These are phyloP conservation scores for Eupelmus urozonus DNA, from an alignment of 2,888 invertebrate genomes.

Conservation along the genomic window DNA sequence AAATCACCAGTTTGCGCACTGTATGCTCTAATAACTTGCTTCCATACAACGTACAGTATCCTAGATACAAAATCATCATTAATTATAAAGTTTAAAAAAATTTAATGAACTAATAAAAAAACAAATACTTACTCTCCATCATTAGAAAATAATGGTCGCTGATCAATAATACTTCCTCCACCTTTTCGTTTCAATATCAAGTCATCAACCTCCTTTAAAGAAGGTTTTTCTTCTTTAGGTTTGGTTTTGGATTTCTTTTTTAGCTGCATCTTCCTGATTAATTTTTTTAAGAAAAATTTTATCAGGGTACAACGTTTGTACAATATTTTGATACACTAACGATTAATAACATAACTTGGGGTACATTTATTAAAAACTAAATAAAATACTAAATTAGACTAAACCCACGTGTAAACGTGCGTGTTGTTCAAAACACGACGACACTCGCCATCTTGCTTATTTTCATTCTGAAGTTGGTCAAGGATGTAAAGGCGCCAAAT, in stretches of 20 bases:
- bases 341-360: constrained; percentile 14
- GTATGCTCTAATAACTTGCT: constrained; percentile 81
- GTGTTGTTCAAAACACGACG: constrained; percentile 22
- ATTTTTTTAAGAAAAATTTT: constrained; percentile 2
- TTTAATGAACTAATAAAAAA: constrained; percentile 34
- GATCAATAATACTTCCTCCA: constrained; percentile 82
- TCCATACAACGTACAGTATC: constrained; percentile 81
- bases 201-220: constrained; percentile 68
- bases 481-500: not conserved
- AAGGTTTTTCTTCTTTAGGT: constrained; percentile 18
- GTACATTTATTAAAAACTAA: not conserved
- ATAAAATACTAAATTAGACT: not conserved
- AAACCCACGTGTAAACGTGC: constrained; percentile 39
- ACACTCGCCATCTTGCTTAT: not conserved
- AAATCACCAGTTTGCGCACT: constrained; percentile 83
- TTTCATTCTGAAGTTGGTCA: not conserved
- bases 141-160: constrained; percentile 81
- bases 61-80: too few species aligned
- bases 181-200: constrained; percentile 80
- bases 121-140: constrained; percentile 81
- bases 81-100: constrained; percentile 23
- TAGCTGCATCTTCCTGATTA: constrained; percentile 42
- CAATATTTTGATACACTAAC: not conserved
- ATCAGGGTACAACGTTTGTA: not conserved
- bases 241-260: constrained; percentile 37